A percentile compares a stretch with the other conserved stretches of the same genome.
phyloP scores from a whole-genome alignment of 2,113 vertebrate species.

The Aptenodytes forsteri region DNA sequence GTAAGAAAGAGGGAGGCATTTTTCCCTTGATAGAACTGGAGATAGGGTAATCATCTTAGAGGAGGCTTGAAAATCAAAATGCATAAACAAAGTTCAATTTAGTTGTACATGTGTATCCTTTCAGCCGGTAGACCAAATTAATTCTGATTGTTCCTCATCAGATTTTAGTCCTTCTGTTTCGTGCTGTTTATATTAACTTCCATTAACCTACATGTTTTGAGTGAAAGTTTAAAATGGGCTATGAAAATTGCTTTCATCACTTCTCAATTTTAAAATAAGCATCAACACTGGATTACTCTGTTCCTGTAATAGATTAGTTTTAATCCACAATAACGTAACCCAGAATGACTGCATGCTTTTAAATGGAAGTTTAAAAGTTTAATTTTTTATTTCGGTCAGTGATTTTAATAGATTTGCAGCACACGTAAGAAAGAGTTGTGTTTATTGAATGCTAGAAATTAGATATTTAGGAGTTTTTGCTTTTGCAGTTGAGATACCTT shows the following conservation, averaged over 20 bases:
- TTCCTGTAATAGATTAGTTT: slow-evolving; percentile 68
- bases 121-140: slow-evolving; percentile 58
- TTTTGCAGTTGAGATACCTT: neutral
- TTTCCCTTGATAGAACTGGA: neutral
- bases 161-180: slow-evolving; percentile 71
- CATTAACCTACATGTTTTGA: slow-evolving; percentile 76
- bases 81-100: slow-evolving; percentile 60
- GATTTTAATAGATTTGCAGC: slow-evolving; percentile 47
- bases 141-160: slow-evolving; percentile 65
- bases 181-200: slow-evolving; percentile 77
- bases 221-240: slow-evolving; percentile 71
- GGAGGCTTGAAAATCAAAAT: slow-evolving; percentile 59
- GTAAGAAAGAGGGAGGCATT: neutral
- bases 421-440: neutral
- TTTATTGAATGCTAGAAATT: slow-evolving; percentile 5
- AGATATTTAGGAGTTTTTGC: neutral
- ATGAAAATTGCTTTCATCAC: slow-evolving; percentile 74
- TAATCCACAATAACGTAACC: slow-evolving; percentile 71
- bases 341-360: slow-evolving; percentile 58
- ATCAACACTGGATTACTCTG: slow-evolving; percentile 59
- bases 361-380: slow-evolving; percentile 47
- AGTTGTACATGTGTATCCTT: slow-evolving; percentile 48
- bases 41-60: slow-evolving; percentile 39
- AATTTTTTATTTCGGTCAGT: slow-evolving; percentile 32
- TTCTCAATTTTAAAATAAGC: slow-evolving; percentile 70